Evolutionary conservation across 1,140 invertebrate genomes (phyloP).

Genomic region (Drosophila suzukii): DNA sequence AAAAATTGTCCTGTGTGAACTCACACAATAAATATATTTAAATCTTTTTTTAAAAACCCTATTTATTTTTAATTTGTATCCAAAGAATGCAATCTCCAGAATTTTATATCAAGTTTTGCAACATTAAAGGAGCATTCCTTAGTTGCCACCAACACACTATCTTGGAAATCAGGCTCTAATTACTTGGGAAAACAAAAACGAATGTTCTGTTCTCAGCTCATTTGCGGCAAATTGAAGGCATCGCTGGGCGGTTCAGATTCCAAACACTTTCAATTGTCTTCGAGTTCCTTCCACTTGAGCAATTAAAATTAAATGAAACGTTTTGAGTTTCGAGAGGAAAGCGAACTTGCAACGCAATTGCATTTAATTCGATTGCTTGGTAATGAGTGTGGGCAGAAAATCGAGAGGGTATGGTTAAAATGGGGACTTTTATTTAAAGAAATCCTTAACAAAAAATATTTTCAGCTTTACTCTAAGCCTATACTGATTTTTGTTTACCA

Average conservation of each 20-base stretch:
- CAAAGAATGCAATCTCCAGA: background rate
- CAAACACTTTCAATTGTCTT: slow-evolving; percentile 26
- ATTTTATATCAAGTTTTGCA: background rate
- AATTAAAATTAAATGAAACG: slow-evolving; percentile 45
- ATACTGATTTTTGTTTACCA: too few species aligned
- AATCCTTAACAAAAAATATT: background rate
- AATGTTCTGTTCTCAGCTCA: slow-evolving; percentile 27
- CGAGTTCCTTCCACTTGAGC: slow-evolving; percentile 23
- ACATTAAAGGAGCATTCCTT: background rate
- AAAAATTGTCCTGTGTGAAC: too few species aligned
- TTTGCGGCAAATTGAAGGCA: slow-evolving; percentile 34
- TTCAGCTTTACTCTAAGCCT: too few species aligned
- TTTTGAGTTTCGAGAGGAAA: slow-evolving; percentile 20
- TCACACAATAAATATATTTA: too few species aligned
- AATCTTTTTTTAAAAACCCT: too few species aligned
- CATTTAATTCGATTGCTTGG: slow-evolving; percentile 48
- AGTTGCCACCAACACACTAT: too few species aligned
- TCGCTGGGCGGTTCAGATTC: slow-evolving; percentile 4
- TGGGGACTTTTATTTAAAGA: background rate
- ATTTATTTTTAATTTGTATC: background rate
- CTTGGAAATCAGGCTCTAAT: slow-evolving; percentile 25
- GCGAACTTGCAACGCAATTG: slow-evolving; percentile 19
- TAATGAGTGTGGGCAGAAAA: slow-evolving; percentile 34
- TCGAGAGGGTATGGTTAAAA: background rate
- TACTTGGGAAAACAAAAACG: slow-evolving; percentile 8